These are phyloP conservation scores for Lepidostoma basale DNA, from an alignment of 1,140 invertebrate species.

Conservation along the genomic window DNA sequence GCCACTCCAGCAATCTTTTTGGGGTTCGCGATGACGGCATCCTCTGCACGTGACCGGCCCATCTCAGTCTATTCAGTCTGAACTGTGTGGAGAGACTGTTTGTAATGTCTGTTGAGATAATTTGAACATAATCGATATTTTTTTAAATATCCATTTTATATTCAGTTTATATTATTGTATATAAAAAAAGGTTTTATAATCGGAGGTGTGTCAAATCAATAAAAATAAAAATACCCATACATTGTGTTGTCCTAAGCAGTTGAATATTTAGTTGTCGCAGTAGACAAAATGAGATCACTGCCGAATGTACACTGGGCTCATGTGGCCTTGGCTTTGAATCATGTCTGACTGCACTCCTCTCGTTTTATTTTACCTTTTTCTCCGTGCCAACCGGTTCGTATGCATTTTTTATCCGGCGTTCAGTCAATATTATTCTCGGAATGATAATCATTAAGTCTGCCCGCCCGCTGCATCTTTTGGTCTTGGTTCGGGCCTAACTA, in stretches of 20 bases:
- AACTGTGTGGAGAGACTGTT: too few relatives aligned
- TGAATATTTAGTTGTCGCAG: background rate
- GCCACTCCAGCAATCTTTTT: too few relatives aligned
- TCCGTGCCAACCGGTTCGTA: constrained; percentile 15
- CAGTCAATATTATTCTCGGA: constrained; percentile 26
- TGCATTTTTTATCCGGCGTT: constrained; percentile 33
- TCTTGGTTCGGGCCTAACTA: too few relatives aligned
- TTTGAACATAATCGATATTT: too few relatives aligned
- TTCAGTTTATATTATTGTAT: too few relatives aligned
- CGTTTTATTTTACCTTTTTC: background rate
- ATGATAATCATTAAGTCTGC: background rate
- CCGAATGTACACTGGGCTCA: constrained; percentile 21
- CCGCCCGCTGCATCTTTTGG: background rate
- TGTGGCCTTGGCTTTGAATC: constrained; percentile 43
- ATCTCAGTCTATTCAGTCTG: too few relatives aligned
- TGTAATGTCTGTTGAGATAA: too few relatives aligned
- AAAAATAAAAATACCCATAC: too few relatives aligned
- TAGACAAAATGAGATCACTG: constrained; percentile 39
- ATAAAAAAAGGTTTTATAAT: background rate
- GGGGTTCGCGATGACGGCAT: too few relatives aligned
- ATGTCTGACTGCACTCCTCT: constrained; percentile 19
- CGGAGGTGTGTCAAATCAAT: background rate
- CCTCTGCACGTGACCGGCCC: too few relatives aligned
- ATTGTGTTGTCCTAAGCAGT: too few relatives aligned
- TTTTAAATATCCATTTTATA: too few relatives aligned